phyloP scores from a whole-genome alignment of 2,797 vertebrate species.

The Ciconia nigra region DNA sequence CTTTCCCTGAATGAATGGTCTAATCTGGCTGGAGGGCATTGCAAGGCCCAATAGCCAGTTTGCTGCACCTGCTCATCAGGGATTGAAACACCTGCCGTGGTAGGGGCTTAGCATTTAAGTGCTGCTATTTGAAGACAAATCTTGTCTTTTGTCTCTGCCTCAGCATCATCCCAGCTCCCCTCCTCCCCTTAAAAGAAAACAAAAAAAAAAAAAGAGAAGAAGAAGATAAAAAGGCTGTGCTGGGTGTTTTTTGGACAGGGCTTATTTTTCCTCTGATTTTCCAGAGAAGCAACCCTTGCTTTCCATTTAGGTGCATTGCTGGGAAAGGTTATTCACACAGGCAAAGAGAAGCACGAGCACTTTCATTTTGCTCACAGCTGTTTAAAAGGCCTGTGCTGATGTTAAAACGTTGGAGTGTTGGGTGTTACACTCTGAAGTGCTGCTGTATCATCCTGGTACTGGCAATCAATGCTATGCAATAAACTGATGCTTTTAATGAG shows the following conservation, averaged over 20 bases:
- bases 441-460: background rate
- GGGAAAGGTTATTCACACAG: background rate
- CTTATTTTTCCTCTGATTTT: background rate
- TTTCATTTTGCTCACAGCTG: background rate
- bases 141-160: conserved; percentile 45
- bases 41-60: conserved; percentile 56
- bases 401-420: background rate
- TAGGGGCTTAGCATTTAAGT: conserved; percentile 61
- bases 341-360: background rate
- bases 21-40: conserved; percentile 67
- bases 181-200: background rate
- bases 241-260: background rate
- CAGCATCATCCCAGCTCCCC: background rate
- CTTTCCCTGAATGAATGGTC: conserved; percentile 59
- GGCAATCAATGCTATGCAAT: background rate
- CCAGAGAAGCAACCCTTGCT: background rate
- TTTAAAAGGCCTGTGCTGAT: background rate
- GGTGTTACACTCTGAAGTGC: background rate
- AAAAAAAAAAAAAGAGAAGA: background rate
- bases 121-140: conserved; percentile 69
- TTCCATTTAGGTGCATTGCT: background rate
- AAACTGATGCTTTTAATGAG: background rate
- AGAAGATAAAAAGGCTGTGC: background rate
- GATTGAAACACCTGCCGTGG: conserved; percentile 63
- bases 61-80: conserved; percentile 61